Base-by-base conservation (phyloP, 2,888 invertebrate genomes). In the Drosophila fulvimacula region DNA sequence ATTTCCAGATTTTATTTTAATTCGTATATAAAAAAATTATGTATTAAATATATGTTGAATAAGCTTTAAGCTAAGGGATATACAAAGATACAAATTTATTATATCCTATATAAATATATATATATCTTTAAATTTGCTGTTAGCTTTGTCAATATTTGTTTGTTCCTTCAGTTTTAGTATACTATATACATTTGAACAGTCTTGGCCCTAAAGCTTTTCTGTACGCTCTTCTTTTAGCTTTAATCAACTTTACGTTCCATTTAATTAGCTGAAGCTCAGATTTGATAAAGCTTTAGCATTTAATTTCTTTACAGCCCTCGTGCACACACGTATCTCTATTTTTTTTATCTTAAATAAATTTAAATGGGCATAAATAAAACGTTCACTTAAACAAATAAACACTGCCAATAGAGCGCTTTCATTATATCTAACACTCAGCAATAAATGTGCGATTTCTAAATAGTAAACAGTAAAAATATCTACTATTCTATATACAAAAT, bases 301-400 rank as follows among this genome's bases (percentile, higher is more conserved):
- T 3, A 1, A 7, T 34, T 34, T 9, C 30, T 1, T 27, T 10
- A n/a, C n/a, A 11, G 11, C n/a, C 4, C 13, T 7, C n/a, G 3
- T 11, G 46, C 5, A 3, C 15, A n/a, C 11, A 19, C 19, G 19
- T 32, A 49, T 34, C 5, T 34, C n/a, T n/a, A n/a, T 24, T 24
- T 9, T 41, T 19, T 17, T 19, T 19, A 56, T 32, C 15, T 56
- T 44, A 27, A 27, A 30, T 36, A 36, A 5, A 41, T 52, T 52
- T 57, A 44, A 68, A 65, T 66, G 36, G 30, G 7, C 21, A 21
- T 10, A 36, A 66, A 57, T 64, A 52, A 52, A 66, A 48, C 30
- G 30, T 6, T 19, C 46, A 17, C n/a, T 39, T 27, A 2, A 46
- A 64, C 51, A 56, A 57, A 65, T 52, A 64, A 52, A 38, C 42